Base-by-base conservation (phyloP, 2,113 vertebrate genomes). In the Pluvianellus socialis region DNA sequence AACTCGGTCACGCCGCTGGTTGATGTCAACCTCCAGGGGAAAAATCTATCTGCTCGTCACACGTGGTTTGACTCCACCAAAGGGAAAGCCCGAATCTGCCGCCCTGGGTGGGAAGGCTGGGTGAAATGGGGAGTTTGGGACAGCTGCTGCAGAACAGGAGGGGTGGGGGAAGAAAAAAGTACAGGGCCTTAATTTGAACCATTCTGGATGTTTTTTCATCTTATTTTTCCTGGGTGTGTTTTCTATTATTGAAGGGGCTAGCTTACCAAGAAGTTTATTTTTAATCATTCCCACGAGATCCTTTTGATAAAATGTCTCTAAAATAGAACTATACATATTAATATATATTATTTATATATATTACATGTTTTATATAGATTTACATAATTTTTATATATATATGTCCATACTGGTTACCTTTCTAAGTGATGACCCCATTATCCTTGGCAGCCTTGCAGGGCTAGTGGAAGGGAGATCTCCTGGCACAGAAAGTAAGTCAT, bases 51-150 rank as follows among this genome's bases (percentile, higher is more conserved):
- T 42, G 18, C 19, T 74, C 7, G 3, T 24, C 42, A 9, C 16
- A 2, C 7, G 8, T 12, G n/a, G 18, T 35, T 88, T 74, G 33
- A 47, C 19, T 28, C 22, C 30, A 42, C 56, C 0, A 0, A 44
- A 50, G 55, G 24, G 21, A 72, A 79, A 83, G 6, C 35, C 23
- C 35, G 22, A 12, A 53, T n/a, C 42, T 50, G 19, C 77, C 67
- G 59, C 53, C 24, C 38, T 16, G 33, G 32, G 35, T 45, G 4
- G 14, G 35, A 70, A 79, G 44, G n/a, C 14, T 38, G 45, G 45
- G 20, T 1, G 18, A 63, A 59, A 65, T 3, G 8, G 44, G 50
- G 40, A 50, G 32, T 30, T 14, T 14, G 56, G n/a, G 82, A 6
- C 6, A 27, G 24, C 32, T 86, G 35, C 52, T 19, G 49, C 17